Evolutionary conservation across 2,888 invertebrate species (phyloP).

Genomic region (Luffia ferchaultella): DNA sequence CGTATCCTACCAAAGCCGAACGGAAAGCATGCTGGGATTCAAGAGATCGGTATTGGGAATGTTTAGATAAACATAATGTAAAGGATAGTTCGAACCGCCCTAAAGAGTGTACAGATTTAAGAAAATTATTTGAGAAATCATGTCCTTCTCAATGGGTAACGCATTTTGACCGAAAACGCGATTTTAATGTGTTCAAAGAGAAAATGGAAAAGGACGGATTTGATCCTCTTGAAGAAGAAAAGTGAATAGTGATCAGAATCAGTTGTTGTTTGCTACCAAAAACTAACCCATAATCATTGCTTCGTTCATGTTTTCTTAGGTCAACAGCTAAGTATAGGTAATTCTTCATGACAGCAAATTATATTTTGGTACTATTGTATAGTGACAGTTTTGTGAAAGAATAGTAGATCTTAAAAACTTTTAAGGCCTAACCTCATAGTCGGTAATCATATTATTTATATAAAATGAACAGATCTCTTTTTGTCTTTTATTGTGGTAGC

Average conservation of each 20-base stretch:
- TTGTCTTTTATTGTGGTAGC: too few species aligned
- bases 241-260: constrained; percentile 21
- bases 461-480: too few species aligned
- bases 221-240: constrained; percentile 73
- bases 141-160: constrained; percentile 91
- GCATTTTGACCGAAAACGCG: constrained; percentile 92
- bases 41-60: constrained; percentile 90
- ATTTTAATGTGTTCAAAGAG: constrained; percentile 87
- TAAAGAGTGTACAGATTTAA: constrained; percentile 72
- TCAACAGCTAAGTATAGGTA: too few species aligned
- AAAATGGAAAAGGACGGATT: constrained; percentile 87
- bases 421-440: too few species aligned
- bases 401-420: too few species aligned
- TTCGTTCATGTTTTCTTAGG: too few species aligned
- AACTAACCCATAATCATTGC: too few species aligned
- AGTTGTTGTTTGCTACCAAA: too few species aligned
- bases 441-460: too few species aligned
- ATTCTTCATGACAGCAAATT: too few species aligned
- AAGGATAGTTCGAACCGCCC: constrained; percentile 64
- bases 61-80: constrained; percentile 76
- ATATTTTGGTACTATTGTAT: too few species aligned
- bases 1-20: constrained; percentile 82
- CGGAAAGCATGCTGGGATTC: constrained; percentile 85
- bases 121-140: constrained; percentile 77
- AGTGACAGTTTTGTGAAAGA: too few species aligned